Base-by-base conservation (phyloP, 2,113 vertebrate genomes). In the Nibea coibor region DNA sequence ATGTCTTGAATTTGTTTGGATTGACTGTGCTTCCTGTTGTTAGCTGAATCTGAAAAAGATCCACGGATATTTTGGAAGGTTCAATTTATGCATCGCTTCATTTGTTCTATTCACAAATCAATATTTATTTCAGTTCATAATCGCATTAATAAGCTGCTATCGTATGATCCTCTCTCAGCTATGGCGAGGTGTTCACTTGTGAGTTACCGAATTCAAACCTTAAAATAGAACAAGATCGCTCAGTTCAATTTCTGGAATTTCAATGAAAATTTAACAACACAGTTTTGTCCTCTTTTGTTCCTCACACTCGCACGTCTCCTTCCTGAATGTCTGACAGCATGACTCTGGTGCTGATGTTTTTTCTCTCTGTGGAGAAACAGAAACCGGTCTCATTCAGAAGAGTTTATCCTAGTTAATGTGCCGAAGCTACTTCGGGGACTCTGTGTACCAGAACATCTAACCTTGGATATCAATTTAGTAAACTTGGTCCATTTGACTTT, bases 21-120 rank as follows among this genome's bases (percentile, higher is more conserved):
- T 24, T 24, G 14, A 66, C 62, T 61, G 31, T 22, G 28, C 10
- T 59, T 61, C 31, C 9, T 39, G 57, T 20, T 35, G 26, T 56
- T 4, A 10, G 24, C 59, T 53, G 20, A 54, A 61, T 20, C 0
- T 16, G 50, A 31, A 19, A 39, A 69, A 43, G 1, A 48, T 14
- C 4, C 1, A 31, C 10, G 2, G n/a, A 48, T 26, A 17, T 16
- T n/a, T 62, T 17, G 0, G 35, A 31, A 2, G 48, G 56, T n/a
- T 17, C 15, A 47, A 39, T 53, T 31, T 62, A 63, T n/a, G 19
- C 43, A 39, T 57, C 28, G 15, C 19, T 43, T 28, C 24, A 48
- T 64, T 66, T 59, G 62, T 59, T 54, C 50, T 6, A 10, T 45
- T 56, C 28, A 58, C 15, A 51, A 81, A 73, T 19, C 42, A 19